These are phyloP conservation scores for Phylloscopus trochilus DNA, from an alignment of 2,113 vertebrate genomes.

Conservation along the genomic window DNA sequence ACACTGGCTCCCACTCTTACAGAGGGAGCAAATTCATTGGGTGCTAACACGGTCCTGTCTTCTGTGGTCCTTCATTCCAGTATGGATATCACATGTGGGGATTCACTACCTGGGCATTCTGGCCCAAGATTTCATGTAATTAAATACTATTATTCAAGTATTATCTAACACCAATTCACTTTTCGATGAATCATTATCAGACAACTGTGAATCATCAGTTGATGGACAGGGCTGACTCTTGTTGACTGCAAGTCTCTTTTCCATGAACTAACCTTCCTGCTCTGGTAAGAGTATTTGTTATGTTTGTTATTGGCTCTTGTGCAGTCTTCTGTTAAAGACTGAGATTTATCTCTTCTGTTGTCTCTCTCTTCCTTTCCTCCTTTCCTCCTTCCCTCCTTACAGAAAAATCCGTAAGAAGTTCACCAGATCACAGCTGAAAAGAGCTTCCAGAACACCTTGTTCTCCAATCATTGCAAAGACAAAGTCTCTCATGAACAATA, in stretches of 20 bases:
- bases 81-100: neutral
- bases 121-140: neutral
- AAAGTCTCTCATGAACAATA: constrained; percentile 53
- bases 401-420: constrained; percentile 73
- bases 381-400: constrained; percentile 19
- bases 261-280: neutral
- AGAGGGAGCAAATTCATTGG: neutral
- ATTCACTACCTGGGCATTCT: neutral
- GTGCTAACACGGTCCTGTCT: neutral
- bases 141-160: neutral
- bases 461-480: constrained; percentile 42
- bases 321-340: neutral
- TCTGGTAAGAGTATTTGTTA: constrained; percentile 26
- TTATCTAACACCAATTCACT: neutral
- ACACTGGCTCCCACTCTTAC: neutral
- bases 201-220: neutral
- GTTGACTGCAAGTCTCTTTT: constrained; percentile 6
- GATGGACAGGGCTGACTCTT: neutral
- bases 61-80: neutral
- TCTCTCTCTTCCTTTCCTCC: constrained; percentile 23
- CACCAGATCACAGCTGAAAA: constrained; percentile 66
- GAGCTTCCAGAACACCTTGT: constrained; percentile 67
- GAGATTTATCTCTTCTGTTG: constrained; percentile 23
- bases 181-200: neutral
- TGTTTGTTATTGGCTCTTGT: constrained; percentile 2